A percentile compares a stretch with the other conserved stretches of the same genome.
These are phyloP conservation scores for Lasioglossum zephyrum DNA, from an alignment of 2,888 invertebrate genomes.

Conservation along the genomic window DNA sequence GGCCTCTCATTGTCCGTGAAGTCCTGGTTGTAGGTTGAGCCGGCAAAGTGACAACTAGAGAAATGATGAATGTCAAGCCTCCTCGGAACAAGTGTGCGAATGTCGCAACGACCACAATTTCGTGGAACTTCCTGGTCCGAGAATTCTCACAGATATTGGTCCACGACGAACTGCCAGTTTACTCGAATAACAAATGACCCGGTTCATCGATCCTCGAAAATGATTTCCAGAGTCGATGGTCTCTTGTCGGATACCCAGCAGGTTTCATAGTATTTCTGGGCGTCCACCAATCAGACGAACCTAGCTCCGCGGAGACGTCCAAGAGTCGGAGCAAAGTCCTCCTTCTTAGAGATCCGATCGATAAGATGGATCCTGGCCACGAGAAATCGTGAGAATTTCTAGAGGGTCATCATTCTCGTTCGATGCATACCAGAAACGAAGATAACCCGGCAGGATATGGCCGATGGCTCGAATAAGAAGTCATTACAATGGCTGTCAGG, in stretches of 20 bases:
- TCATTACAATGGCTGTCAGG: slow-evolving; percentile 45
- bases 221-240: neutral
- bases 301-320: slow-evolving; percentile 13
- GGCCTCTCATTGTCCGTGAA: neutral
- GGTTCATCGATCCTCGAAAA: neutral
- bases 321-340: slow-evolving; percentile 46
- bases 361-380: slow-evolving; percentile 65
- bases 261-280: slow-evolving; percentile 4
- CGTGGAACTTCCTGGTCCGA: neutral
- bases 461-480: slow-evolving; percentile 34
- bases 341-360: slow-evolving; percentile 36
- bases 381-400: slow-evolving; percentile 70
- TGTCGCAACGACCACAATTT: neutral
- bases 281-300: neutral
- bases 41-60: slow-evolving; percentile 30
- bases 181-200: neutral
- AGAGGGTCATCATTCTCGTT: slow-evolving; percentile 29
- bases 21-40: slow-evolving; percentile 13
- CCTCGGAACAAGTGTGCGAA: slow-evolving; percentile 9
- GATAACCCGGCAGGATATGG: slow-evolving; percentile 37
- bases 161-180: neutral
- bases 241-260: neutral
- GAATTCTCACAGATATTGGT: neutral
- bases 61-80: slow-evolving; percentile 13
- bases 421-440: slow-evolving; percentile 36